Evolutionary conservation across 2,888 invertebrate genomes (phyloP).

Genomic region (Caradrina kadenii): DNA sequence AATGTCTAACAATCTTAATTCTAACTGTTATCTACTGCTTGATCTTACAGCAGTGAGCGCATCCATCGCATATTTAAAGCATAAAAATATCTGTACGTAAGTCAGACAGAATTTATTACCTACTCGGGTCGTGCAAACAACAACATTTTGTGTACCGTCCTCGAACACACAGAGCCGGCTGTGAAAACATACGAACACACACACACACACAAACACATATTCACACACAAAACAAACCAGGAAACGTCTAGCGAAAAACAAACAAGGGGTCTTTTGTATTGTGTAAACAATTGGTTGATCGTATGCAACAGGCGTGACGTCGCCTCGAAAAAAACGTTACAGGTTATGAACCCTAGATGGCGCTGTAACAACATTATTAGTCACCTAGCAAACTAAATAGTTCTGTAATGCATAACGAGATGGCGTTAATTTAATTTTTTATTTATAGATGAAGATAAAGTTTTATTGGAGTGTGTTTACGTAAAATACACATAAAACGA

Average conservation of each 20-base stretch:
- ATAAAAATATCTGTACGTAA: constrained; percentile 68
- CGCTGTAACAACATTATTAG: constrained; percentile 56
- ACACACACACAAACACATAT: constrained; percentile 75
- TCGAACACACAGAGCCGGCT: constrained; percentile 84
- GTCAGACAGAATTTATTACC: constrained; percentile 84
- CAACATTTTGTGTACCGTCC: constrained; percentile 88
- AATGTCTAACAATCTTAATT: constrained; percentile 58
- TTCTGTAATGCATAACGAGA: constrained; percentile 67
- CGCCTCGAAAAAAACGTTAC: constrained; percentile 78
- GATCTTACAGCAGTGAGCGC: constrained; percentile 51
- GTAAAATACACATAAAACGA: constrained; percentile 49
- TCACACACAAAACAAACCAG: constrained; percentile 90
- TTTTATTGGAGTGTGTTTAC: constrained; percentile 56
- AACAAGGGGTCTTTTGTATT: constrained; percentile 90
- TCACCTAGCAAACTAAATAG: constrained; percentile 48
- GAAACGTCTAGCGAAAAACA: constrained; percentile 91
- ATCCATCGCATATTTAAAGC: constrained; percentile 63
- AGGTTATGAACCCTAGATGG: constrained; percentile 83
- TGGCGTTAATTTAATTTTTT: constrained; percentile 71
- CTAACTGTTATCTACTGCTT: constrained; percentile 38
- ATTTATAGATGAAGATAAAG: constrained; percentile 54
- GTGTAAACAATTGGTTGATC: constrained; percentile 89
- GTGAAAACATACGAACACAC: constrained; percentile 85
- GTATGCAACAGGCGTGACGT: constrained; percentile 90
- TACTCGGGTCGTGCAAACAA: constrained; percentile 83